These are phyloP conservation scores for Emmelina monodactyla DNA, from an alignment of 2,888 invertebrate species.

Conservation along the genomic window DNA sequence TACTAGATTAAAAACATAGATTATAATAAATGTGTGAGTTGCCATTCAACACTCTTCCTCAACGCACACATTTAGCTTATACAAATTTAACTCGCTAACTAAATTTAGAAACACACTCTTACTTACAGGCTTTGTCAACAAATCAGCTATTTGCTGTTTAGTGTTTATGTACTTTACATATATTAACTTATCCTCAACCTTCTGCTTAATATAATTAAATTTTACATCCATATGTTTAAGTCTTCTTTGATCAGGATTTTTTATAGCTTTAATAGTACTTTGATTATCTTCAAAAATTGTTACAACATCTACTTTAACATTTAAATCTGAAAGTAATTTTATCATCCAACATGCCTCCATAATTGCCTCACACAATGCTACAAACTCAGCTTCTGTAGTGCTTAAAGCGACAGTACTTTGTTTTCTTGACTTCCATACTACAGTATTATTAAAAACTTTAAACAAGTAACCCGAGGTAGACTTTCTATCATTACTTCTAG, in stretches of 20 bases:
- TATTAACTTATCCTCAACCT: conserved; percentile 3
- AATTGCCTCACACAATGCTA: conserved; percentile 10
- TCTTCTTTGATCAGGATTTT: conserved; percentile 4
- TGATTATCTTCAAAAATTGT: conserved; percentile 7
- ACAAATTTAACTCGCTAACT: background rate
- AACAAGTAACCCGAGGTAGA: conserved; percentile 14
- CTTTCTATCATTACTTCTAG: conserved; percentile 10
- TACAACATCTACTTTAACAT: conserved; percentile 3
- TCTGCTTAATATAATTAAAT: conserved; percentile 5
- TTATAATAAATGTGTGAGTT: no score
- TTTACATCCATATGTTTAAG: conserved; percentile 8
- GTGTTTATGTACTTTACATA: conserved; percentile 1
- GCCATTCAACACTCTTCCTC: conserved; percentile 1
- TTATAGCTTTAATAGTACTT: conserved; percentile 7
- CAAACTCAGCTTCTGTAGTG: conserved; percentile 13
- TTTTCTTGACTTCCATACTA: conserved; percentile 14
- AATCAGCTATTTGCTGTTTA: conserved; percentile 1
- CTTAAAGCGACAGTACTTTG: conserved; percentile 12
- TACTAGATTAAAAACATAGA: no score
- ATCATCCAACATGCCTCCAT: conserved; percentile 8
- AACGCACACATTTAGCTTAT: background rate
- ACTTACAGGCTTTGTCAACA: conserved; percentile 2
- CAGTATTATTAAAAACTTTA: conserved; percentile 10
- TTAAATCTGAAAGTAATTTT: conserved; percentile 5
- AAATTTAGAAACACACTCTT: background rate